Conservation (phyloP, 1,140 invertebrate genomes). For the Lepidurus apus region DNA sequence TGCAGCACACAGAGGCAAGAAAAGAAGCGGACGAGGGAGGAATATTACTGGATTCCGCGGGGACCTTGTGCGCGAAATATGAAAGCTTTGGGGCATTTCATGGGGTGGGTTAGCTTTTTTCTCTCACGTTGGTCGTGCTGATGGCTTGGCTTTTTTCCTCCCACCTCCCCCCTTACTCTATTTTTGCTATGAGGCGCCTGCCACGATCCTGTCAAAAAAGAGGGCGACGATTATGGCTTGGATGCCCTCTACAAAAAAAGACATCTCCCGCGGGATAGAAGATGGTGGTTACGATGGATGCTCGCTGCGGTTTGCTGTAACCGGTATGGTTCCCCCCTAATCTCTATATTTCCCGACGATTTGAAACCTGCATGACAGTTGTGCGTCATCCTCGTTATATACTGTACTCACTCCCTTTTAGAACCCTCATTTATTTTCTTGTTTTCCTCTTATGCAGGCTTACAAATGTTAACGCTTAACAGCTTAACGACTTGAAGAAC, state of each 20-base stretch:
- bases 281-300: background rate
- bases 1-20: background rate
- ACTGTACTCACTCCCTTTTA: background rate
- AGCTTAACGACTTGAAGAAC: too few relatives aligned
- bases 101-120: background rate
- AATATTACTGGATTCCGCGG: background rate
- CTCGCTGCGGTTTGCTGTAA: conserved; percentile 6
- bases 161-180: background rate
- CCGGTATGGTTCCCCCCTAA: background rate
- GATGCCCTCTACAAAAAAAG: background rate
- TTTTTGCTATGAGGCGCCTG: background rate
- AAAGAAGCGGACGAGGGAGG: background rate
- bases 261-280: background rate
- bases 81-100: conserved; percentile 21
- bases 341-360: background rate
- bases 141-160: background rate
- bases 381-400: background rate
- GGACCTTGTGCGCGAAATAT: background rate
- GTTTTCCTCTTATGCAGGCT: background rate
- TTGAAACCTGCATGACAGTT: background rate
- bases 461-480: too few relatives aligned
- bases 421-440: background rate
- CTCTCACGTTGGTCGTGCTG: conserved; percentile 3
- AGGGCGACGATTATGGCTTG: background rate
- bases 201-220: background rate